Percentiles rank a stretch among this genome's conserved stretches.
Conservation (phyloP, 2,797 vertebrate genomes). For the Rhabdophis nuchalis region DNA sequence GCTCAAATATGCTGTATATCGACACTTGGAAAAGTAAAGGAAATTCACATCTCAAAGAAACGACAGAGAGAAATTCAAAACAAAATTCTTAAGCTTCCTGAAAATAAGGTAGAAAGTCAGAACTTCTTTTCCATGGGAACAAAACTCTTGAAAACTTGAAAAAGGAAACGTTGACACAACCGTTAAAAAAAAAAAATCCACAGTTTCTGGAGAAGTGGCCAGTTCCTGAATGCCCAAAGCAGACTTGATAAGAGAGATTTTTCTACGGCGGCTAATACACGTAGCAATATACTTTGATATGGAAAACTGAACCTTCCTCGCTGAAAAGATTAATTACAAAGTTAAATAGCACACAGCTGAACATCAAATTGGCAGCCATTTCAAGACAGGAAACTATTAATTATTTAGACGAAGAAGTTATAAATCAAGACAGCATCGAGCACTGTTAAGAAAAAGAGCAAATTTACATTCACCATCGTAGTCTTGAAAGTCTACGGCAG, state of each 20-base stretch:
- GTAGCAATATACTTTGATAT: conserved; percentile 1
- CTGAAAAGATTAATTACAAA: conserved; percentile 28
- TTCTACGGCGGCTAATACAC: conserved; percentile 17
- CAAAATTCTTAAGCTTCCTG: not conserved
- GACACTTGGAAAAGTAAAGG: not conserved
- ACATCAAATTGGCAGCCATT: conserved; percentile 10
- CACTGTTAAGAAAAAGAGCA: not conserved
- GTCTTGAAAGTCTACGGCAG: not conserved
- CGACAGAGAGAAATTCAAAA: not conserved
- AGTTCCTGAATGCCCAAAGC: not conserved
- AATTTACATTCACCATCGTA: conserved; percentile 3
- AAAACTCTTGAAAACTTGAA: not conserved
- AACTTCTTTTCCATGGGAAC: not conserved
- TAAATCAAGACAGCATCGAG: conserved; percentile 31
- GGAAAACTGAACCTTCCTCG: conserved; percentile 16
- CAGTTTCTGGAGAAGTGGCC: not conserved
- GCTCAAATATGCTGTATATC: not conserved
- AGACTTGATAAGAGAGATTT: conserved; percentile 4
- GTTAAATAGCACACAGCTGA: conserved; percentile 38
- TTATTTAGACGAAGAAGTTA: conserved; percentile 39
- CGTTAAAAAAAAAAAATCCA: not conserved
- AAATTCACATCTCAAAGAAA: not conserved
- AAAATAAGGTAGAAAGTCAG: not conserved
- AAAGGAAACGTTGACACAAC: not conserved
- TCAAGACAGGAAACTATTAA: conserved; percentile 35